Base-by-base conservation (phyloP, 2,113 vertebrate species). In the Dipodomys stephensi region DNA sequence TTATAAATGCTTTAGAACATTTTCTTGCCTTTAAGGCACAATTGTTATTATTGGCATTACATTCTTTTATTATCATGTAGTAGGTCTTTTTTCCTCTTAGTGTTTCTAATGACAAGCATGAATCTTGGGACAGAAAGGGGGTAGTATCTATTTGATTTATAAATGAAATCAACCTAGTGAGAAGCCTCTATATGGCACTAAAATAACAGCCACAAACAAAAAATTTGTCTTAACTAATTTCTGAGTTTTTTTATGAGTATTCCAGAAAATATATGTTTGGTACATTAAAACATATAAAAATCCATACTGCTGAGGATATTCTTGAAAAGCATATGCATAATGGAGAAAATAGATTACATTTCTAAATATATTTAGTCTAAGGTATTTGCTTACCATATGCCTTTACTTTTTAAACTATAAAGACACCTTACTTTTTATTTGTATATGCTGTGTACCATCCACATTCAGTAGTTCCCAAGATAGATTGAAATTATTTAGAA, bases 401-500 rank as follows among this genome's bases (percentile, higher is more conserved):
- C 53, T 68, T 1, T 94, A 78, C 90, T 83, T 93, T 74, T 93
- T 74, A 53, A 57, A 8, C 89, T 90, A 10, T 72, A 68, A 93
- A 73, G 53, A 77, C 15, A 92, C 27, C 18, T 77, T 67, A 30
- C 62, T 93, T 92, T 91, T 11, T 83, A 67, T 69, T 93, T 96
- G 83, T 78, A 27, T 62, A n/a, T 67, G 8, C 25, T 92, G 0
- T 80, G 12, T 13, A 82, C 39, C 65, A 85, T 68, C 20, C 7
- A 19, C 25, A 93, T 82, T 94, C 94, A 32, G 35, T 80, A 32
- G 44, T 91, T 97, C 11, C 44, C 91, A 92, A 85, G 30, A 90
- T 87, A 93, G 84, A 92, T 23, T 57, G 19, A 53, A 91, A 94
- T 92, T 82, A 71, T 60, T 87, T 87, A 65, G 84, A 88, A 95